Base-by-base conservation (phyloP, 2,888 invertebrate species). In the Mystacides longicornis region DNA sequence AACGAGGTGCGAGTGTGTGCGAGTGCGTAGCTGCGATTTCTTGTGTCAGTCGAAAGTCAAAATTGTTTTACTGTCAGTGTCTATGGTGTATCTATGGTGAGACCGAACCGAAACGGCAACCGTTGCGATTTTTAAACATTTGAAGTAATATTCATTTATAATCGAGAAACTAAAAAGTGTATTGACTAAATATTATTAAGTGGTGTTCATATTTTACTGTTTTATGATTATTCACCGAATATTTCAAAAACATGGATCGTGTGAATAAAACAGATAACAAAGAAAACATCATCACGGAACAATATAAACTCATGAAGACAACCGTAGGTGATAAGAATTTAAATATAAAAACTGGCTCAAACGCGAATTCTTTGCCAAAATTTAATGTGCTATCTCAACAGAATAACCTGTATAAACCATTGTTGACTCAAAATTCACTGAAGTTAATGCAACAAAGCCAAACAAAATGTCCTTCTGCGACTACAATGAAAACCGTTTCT, bases 181-280 rank as follows among this genome's bases (percentile, higher is more conserved):
- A n/a, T n/a, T n/a, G n/a, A n/a, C n/a, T n/a, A n/a, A n/a, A n/a
- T n/a, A n/a, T n/a, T n/a, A n/a, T n/a, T n/a, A n/a, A n/a, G n/a
- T n/a, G n/a, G n/a, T n/a, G n/a, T n/a, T n/a, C n/a, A n/a, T n/a
- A n/a, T 27, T 5, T 27, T 5, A 27, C 27, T 11, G 11, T 7
- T 37, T 37, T 37, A 7, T 37, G 16, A 7, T 37, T 37, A 37
- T 37, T 37, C 14, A 16, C 16, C 37, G 37, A 37, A 37, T n/a
- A n/a, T n/a, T n/a, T n/a, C n/a, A n/a, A n/a, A 31, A 31, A 9
- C 14, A 57, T 57, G 56, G 56, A 57, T 51, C 53, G 56, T 22
- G n/a, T 57, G 16, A 37, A 46, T 31, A 54, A 57, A 37, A 21
- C 33, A 16, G 56, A 53, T 18, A 51, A 57, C 19, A 57, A 57